A percentile compares a stretch with the other conserved stretches of the same genome.
Conservation (phyloP, 2,797 vertebrate genomes). For the Threskiornis aethiopicus region DNA sequence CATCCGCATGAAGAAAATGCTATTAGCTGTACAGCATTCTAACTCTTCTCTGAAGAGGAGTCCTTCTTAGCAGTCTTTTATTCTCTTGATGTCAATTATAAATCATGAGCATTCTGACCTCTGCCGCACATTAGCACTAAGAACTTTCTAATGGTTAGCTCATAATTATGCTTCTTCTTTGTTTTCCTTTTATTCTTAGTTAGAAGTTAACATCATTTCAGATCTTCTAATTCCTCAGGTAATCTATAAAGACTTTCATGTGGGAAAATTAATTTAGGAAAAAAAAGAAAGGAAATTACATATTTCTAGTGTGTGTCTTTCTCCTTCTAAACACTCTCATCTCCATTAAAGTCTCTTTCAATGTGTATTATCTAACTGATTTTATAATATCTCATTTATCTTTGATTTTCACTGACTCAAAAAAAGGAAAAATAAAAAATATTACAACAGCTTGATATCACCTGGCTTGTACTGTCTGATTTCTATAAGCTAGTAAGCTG, state of each 20-base stretch:
- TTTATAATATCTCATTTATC: neutral
- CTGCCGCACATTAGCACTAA: neutral
- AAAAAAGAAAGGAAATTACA: neutral
- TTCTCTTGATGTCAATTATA: conserved; percentile 4
- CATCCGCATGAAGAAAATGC: neutral
- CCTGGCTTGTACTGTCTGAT: neutral
- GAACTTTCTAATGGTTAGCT: neutral
- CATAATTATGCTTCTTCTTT: neutral
- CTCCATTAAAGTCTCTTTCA: neutral
- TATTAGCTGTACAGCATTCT: conserved; percentile 13
- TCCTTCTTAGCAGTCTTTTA: neutral
- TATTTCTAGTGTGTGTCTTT: neutral
- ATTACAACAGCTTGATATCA: neutral
- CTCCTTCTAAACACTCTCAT: neutral
- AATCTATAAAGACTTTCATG: neutral
- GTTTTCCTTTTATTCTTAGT: neutral
- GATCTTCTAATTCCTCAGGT: neutral
- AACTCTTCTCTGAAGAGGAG: neutral
- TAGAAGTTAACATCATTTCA: conserved; percentile 16
- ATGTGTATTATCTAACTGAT: neutral
- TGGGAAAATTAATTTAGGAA: neutral
- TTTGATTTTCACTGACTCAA: neutral
- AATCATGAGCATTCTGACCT: conserved; percentile 31
- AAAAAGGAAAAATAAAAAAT: neutral
- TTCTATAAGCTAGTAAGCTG: neutral